Conservation (phyloP, 2,888 invertebrate genomes). For the Platynereis dumerilii region DNA sequence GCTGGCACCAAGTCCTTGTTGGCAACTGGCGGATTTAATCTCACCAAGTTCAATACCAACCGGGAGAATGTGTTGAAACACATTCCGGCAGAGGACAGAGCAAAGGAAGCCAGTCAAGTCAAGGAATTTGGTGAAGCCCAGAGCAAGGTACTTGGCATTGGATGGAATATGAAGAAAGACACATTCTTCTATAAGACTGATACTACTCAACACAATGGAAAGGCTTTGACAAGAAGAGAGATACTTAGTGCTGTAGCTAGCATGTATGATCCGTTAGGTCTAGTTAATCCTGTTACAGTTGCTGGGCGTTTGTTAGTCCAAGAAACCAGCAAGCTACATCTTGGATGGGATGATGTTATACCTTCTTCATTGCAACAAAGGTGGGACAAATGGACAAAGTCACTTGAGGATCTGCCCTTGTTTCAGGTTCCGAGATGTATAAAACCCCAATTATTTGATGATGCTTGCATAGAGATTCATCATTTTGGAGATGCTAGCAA, state of each 20-base stretch:
- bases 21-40: slow-evolving; percentile 28
- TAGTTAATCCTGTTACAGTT: slow-evolving; percentile 38
- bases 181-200: slow-evolving; percentile 19
- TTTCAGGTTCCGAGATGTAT: no score
- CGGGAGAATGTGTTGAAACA: slow-evolving; percentile 31
- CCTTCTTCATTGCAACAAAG: no score
- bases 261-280: slow-evolving; percentile 35
- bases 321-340: slow-evolving; percentile 30
- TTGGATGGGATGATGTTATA: slow-evolving; percentile 40
- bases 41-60: slow-evolving; percentile 37
- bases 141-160: slow-evolving; percentile 24
- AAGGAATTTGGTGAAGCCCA: slow-evolving; percentile 25
- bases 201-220: no score
- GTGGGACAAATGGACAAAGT: no score
- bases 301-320: slow-evolving; percentile 38
- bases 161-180: slow-evolving; percentile 27
- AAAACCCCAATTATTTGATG: no score
- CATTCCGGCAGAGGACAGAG: slow-evolving; percentile 31
- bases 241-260: slow-evolving; percentile 33
- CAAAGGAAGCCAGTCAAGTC: slow-evolving; percentile 17
- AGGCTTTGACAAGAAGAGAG: slow-evolving; percentile 30
- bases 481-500: no score
- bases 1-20: slow-evolving; percentile 14
- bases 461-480: no score
- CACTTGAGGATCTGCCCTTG: no score